Base-by-base conservation (phyloP, 1,140 invertebrate species). In the Drosophila sp. region DNA sequence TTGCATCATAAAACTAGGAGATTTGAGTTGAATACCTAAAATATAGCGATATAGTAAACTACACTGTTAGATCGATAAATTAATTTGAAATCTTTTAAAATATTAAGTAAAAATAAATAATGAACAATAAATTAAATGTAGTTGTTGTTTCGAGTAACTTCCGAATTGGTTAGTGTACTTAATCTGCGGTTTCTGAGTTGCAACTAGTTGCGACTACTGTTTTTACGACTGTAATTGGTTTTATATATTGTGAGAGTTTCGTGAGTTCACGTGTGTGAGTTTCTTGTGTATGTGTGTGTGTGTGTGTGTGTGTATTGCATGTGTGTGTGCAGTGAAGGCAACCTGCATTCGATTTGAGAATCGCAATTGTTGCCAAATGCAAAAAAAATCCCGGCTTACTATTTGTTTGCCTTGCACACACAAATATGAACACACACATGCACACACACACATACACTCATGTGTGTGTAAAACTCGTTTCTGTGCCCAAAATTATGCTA, bases 401-500 rank as follows among this genome's bases (percentile, higher is more conserved):
- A 65, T 74, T 58, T 59, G 78, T 77, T 82, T 77, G 65, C 61
- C 34, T 58, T 29, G 18, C 53, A 34, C 41, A 77, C 50, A 70
- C 61, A 59, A 53, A 65, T 65, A 53, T n/a, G n/a, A 25, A 62
- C 43, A 50, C 14, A 72, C 36, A 51, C 32, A n/a, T 8, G 38
- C n/a, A 38, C 41, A 32, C 27, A 76, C 40, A 46, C 32, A 46
- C 27, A 40, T 25, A 53, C 16, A 38, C 7, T 21, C 29, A 7
- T 11, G 43, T 11, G 34, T 21, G 34, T 45, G 16, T 38, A 69
- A 74, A 71, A 70, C 38, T 58, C 64, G 51, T 48, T 40, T 63
- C 45, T 38, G 63, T 32, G 57, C 48, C 57, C 67, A 82, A 87
- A 87, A 89, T 87, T 89, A 89, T 87, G 83, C 82, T 78, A 87